Base-by-base conservation (phyloP, 2,797 vertebrate genomes). In the Cyprinella venusta region DNA sequence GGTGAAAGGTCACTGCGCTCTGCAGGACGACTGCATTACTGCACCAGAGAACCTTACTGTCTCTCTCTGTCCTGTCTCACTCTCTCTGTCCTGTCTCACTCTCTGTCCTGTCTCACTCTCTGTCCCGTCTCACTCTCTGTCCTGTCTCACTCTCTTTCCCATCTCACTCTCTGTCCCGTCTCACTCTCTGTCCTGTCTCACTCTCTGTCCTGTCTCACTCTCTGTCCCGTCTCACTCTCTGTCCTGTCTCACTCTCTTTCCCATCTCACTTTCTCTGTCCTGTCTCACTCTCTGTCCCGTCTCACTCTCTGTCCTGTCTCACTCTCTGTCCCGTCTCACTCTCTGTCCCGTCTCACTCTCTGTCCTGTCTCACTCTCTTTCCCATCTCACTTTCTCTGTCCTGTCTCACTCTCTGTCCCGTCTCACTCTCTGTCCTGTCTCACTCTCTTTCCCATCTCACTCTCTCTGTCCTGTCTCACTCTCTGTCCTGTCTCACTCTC, bases 21-120 rank as follows among this genome's bases (percentile, higher is more conserved):
- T 96, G 96, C 95, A 94, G 88, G 96, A 97, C 96, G 94, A 96
- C 95, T 96, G 97, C 96, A 96, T 97, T 97, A 97, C 95, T 95
- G 95, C 95, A 96, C 94, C 96, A 95, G 95, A 96, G 94, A 94
- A 92, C 94, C 93, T 8, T 4, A 33, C n/a, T n/a, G n/a, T n/a
- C 79, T 63, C 42, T 93, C 90, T 93, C 94, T 12, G 5, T 24
- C n/a, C 68, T 6, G 36, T 36, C 33, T 21, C 36, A n/a, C 56
- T 89, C 76, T 89, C 76, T 86, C 90, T 5, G 5, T 24, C n/a
- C 68, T 6, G 36, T 36, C 33, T 21, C 36, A n/a, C 56, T 24
- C 9, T 59, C n/a, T 38, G 16, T 3, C 33, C 33, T 10, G 64
- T 36, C 24, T 63, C 24, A 4, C 33, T 33, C 30, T 33, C 30